Evolutionary conservation across 1,140 invertebrate genomes (phyloP).

Genomic region (Hermetia illucens): DNA sequence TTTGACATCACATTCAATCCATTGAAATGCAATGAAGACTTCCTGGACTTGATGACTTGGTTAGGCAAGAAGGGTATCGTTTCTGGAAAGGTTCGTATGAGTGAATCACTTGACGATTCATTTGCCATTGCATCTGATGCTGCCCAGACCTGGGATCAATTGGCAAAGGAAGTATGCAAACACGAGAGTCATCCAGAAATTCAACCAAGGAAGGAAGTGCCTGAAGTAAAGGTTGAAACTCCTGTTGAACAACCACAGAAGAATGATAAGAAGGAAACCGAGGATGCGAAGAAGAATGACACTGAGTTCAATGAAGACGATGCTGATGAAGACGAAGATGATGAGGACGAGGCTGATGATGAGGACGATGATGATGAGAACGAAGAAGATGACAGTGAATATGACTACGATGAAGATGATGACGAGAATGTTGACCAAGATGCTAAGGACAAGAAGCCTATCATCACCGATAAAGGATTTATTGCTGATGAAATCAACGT

Average conservation of each 20-base stretch:
- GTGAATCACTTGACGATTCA: slow-evolving; percentile 2
- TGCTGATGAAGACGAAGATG: slow-evolving; percentile 10
- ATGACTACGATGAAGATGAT: slow-evolving; percentile 24
- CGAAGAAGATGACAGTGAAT: slow-evolving; percentile 12
- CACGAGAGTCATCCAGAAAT: slow-evolving; percentile 9
- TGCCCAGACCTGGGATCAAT: slow-evolving; percentile 15
- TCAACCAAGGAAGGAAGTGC: slow-evolving; percentile 29
- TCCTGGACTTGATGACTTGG: slow-evolving; percentile 42
- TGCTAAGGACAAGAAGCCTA: slow-evolving; percentile 9
- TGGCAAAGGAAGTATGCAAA: slow-evolving; percentile 24
- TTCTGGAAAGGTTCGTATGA: slow-evolving; percentile 31
- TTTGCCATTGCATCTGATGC: slow-evolving; percentile 4
- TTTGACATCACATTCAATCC: slow-evolving; percentile 50
- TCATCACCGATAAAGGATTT: slow-evolving; percentile 15
- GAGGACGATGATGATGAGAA: slow-evolving; percentile 13
- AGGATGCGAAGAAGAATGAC: slow-evolving; percentile 24
- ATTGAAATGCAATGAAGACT: slow-evolving; percentile 42
- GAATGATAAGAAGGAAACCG: slow-evolving; percentile 30
- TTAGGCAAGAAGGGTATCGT: slow-evolving; percentile 34
- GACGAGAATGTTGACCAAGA: slow-evolving; percentile 25
- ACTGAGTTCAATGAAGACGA: slow-evolving; percentile 14
- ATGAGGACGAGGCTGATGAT: slow-evolving; percentile 19
- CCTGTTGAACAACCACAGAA: slow-evolving; percentile 30
- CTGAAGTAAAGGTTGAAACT: slow-evolving; percentile 28
- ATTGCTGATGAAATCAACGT: slow-evolving; percentile 24